A percentile compares a stretch with the other conserved stretches of the same genome.
phyloP scores from a whole-genome alignment of 2,888 invertebrate species.

The Podotricha telesiphe region DNA sequence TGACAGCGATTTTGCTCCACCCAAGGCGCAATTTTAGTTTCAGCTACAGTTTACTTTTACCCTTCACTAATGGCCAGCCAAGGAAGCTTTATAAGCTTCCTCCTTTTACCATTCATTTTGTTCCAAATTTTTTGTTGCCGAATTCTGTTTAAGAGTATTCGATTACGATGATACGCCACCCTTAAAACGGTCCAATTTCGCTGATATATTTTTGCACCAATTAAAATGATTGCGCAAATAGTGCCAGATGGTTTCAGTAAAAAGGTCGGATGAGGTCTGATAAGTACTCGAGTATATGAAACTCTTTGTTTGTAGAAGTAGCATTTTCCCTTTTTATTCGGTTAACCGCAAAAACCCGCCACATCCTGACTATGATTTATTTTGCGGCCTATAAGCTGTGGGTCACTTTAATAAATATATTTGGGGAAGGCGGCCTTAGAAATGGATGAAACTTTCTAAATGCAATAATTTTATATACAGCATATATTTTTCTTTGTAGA shows the following conservation, averaged over 20 bases:
- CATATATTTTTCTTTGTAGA: constrained; percentile 38
- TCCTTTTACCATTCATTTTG: constrained; percentile 64
- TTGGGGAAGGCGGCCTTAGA: constrained; percentile 72
- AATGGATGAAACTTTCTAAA: constrained; percentile 73
- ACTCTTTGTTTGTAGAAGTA: constrained; percentile 34
- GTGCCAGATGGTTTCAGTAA: constrained; percentile 23
- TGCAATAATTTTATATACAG: constrained; percentile 71
- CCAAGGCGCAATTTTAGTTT: constrained; percentile 75
- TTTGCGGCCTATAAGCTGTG: constrained; percentile 73
- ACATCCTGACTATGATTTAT: constrained; percentile 82
- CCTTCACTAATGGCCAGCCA: constrained; percentile 72
- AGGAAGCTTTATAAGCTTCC: too few species aligned
- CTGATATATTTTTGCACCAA: constrained; percentile 26
- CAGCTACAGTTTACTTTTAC: constrained; percentile 73
- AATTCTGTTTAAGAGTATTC: constrained; percentile 45
- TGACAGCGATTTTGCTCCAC: constrained; percentile 77
- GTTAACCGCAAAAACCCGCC: constrained; percentile 67
- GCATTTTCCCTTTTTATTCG: constrained; percentile 68
- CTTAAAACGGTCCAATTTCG: constrained; percentile 25
- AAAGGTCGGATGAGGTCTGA: constrained; percentile 19
- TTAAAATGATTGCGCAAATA: constrained; percentile 33
- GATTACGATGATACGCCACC: constrained; percentile 27
- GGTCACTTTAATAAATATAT: constrained; percentile 83
- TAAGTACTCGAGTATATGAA: constrained; percentile 29
- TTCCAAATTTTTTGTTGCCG: constrained; percentile 54